Evolutionary conservation across 2,113 vertebrate species (phyloP).

Genomic region (Stegastes partitus): DNA sequence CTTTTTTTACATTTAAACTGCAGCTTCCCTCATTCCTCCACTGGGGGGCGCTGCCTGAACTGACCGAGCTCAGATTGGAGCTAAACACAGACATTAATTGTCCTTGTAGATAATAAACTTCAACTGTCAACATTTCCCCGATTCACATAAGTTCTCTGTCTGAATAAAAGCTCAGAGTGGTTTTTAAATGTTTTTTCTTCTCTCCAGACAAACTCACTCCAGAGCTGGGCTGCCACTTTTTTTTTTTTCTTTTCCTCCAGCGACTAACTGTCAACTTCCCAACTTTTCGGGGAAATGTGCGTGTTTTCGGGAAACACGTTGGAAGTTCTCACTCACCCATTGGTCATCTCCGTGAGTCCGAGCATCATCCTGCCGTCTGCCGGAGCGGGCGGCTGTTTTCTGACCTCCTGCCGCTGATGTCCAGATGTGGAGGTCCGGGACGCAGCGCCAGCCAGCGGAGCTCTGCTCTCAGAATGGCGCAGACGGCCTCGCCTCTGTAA

Average conservation of each 20-base stretch:
- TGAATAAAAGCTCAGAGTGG: not conserved
- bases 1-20: too few relatives aligned
- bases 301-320: not conserved
- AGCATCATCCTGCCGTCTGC: slow-evolving; percentile 69
- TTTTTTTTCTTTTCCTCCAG: not conserved
- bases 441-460: not conserved
- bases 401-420: slow-evolving; percentile 29
- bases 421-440: slow-evolving; percentile 71
- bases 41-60: slow-evolving; percentile 16
- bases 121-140: accelerated
- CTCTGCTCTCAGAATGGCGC: slow-evolving; percentile 57
- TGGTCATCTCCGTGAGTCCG: slow-evolving; percentile 81
- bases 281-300: slow-evolving; percentile 31
- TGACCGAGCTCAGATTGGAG: slow-evolving; percentile 21
- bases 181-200: not conserved
- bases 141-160: not conserved
- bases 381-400: not conserved
- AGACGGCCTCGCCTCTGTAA: slow-evolving; percentile 68
- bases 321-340: slow-evolving; percentile 71
- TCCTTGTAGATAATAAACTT: not conserved
- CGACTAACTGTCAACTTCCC: slow-evolving; percentile 52
- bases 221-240: slow-evolving; percentile 10
- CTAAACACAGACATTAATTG: not conserved
- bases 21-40: not conserved
- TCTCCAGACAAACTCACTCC: not conserved